Conservation (phyloP, 2,888 invertebrate genomes). For the Nineta flava region DNA sequence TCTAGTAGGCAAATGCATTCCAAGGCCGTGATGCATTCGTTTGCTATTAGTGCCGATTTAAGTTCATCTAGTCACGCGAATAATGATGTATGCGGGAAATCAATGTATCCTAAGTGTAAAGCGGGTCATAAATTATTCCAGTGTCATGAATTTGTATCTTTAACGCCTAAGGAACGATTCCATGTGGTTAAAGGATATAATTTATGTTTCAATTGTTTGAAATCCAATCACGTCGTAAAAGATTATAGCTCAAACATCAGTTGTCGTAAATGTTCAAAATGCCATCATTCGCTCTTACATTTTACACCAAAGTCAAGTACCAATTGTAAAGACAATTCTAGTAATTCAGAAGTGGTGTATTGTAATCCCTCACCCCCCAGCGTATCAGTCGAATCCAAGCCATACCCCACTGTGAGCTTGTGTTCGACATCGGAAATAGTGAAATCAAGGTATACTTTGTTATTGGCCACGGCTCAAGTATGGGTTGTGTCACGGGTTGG, state of each 20-base stretch:
- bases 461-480: neutral
- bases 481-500: neutral
- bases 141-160: too few relatives aligned
- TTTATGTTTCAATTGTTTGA: neutral
- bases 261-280: too few relatives aligned
- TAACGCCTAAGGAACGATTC: too few relatives aligned
- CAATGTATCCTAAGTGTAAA: neutral
- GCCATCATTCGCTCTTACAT: neutral
- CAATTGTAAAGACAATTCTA: neutral
- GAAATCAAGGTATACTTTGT: neutral
- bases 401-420: neutral
- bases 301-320: neutral
- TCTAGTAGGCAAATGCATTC: neutral
- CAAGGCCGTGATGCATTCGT: neutral
- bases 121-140: neutral
- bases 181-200: neutral
- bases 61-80: neutral
- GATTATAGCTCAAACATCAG: neutral
- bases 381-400: neutral
- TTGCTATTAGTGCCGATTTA: neutral
- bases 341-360: neutral
- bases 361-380: neutral
- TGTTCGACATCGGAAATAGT: conserved; percentile 3
- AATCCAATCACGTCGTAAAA: neutral
- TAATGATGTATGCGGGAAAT: neutral